Percentiles rank a stretch among this genome's conserved stretches.
Evolutionary conservation across 2,888 invertebrate species (phyloP).

Genomic region (Cerastis leucographa): DNA sequence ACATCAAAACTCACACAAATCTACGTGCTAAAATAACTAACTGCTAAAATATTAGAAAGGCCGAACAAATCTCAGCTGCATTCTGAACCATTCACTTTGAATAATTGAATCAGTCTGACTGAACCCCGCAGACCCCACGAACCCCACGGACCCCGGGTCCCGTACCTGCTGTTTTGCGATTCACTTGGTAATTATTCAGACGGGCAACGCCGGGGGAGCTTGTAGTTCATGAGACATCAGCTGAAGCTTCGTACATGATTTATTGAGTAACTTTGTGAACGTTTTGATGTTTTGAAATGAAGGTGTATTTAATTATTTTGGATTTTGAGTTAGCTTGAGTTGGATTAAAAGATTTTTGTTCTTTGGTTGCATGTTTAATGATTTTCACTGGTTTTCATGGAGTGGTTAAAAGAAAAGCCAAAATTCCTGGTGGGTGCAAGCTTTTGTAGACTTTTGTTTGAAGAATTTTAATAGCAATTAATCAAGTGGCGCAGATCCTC

Average conservation of each 20-base stretch:
- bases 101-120: conserved; percentile 52
- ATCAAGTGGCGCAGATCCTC: too few species aligned
- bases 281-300: conserved; percentile 40
- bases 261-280: conserved; percentile 52
- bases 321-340: conserved; percentile 18
- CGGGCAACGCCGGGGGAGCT: conserved; percentile 46
- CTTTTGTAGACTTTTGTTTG: too few species aligned
- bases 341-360: conserved; percentile 2
- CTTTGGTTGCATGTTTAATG: background rate
- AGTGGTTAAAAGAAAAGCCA: background rate
- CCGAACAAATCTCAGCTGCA: conserved; percentile 50
- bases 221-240: conserved; percentile 60
- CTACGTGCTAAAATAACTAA: too few species aligned
- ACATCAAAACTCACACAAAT: background rate
- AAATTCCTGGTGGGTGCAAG: too few species aligned
- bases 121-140: conserved; percentile 30
- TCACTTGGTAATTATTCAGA: conserved; percentile 63
- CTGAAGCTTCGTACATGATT: conserved; percentile 53
- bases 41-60: conserved; percentile 44
- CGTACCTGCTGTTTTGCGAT: conserved; percentile 56
- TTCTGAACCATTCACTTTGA: conserved; percentile 54
- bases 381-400: background rate
- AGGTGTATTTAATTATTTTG: conserved; percentile 49
- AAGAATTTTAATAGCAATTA: too few species aligned
- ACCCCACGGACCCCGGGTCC: conserved; percentile 22